phyloP scores from a whole-genome alignment of 1,140 invertebrate genomes.

The Drosophila dunni region DNA sequence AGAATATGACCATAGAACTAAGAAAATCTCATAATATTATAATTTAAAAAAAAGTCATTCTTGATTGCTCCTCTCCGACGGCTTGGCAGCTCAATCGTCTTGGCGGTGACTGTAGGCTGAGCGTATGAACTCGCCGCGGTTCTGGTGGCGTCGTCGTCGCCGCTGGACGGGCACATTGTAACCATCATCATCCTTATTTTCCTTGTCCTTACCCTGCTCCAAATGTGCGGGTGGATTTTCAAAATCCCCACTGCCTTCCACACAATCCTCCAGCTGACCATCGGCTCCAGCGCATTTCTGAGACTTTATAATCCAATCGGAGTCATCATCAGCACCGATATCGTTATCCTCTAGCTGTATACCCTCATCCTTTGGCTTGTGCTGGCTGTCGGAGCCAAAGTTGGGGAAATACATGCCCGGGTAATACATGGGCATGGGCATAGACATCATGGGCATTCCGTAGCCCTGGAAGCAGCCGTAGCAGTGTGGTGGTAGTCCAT shows the following conservation, averaged over 20 bases:
- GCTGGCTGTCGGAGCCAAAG: conserved; percentile 12
- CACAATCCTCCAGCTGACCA: conserved; percentile 53
- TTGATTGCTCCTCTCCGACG: not conserved
- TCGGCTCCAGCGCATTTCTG: conserved; percentile 39
- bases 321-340: conserved; percentile 1
- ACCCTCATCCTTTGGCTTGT: conserved; percentile 4
- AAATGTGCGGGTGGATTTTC: conserved; percentile 22
- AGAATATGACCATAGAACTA: conserved; percentile 11
- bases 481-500: conserved; percentile 54
- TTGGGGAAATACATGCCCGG: conserved; percentile 10
- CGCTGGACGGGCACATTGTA: conserved; percentile 53
- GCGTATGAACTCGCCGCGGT: conserved; percentile 41
- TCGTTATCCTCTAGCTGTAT: not conserved
- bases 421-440: conserved; percentile 24
- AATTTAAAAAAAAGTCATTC: not conserved
- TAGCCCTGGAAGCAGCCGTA: conserved; percentile 46
- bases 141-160: conserved; percentile 37
- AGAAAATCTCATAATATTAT: conserved; percentile 19
- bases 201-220: conserved; percentile 14
- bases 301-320: conserved; percentile 35
- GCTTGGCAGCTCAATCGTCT: not conserved
- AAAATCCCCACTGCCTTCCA: conserved; percentile 17
- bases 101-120: conserved; percentile 61
- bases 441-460: conserved; percentile 36
- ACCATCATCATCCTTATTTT: not conserved